Percentiles rank a stretch among this genome's conserved stretches.
These are phyloP conservation scores for Callocephalon fimbriatum DNA, from an alignment of 2,113 vertebrate genomes.

Conservation along the genomic window DNA sequence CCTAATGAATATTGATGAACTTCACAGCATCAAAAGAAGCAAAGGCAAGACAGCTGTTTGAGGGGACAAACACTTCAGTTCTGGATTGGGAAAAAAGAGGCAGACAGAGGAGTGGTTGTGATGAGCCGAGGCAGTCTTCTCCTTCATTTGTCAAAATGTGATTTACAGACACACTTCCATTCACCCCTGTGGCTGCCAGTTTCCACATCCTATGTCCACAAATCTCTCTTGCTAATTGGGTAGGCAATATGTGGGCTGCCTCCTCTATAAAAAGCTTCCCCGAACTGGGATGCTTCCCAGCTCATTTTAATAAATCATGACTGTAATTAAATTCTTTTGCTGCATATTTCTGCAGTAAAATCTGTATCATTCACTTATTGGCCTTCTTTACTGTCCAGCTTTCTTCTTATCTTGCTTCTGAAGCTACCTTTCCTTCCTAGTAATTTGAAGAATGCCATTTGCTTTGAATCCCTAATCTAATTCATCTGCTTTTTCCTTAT, in stretches of 20 bases:
- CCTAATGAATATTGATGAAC: conserved; percentile 60
- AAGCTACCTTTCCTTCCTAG: neutral
- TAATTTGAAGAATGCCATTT: neutral
- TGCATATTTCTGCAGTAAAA: conserved; percentile 49
- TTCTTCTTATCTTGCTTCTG: neutral
- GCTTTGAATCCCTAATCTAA: neutral
- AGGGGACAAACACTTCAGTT: conserved; percentile 32
- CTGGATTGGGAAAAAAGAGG: neutral
- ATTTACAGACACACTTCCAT: conserved; percentile 36
- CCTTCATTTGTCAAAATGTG: neutral
- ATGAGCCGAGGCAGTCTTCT: conserved; percentile 9
- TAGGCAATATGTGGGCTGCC: conserved; percentile 53
- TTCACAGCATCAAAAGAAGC: neutral
- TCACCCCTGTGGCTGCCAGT: conserved; percentile 34
- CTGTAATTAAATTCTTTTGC: conserved; percentile 55
- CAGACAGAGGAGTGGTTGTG: neutral
- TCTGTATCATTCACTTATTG: neutral
- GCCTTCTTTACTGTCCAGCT: neutral
- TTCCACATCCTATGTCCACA: conserved; percentile 36
- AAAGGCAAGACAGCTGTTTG: conserved; percentile 51
- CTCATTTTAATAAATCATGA: conserved; percentile 66
- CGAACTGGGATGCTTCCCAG: conserved; percentile 41
- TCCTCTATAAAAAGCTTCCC: conserved; percentile 59
- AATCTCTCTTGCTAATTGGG: conserved; percentile 63
- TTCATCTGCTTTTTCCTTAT: neutral